Evolutionary conservation across 2,888 invertebrate genomes (phyloP).

Genomic region (Drosophila emarginata): DNA sequence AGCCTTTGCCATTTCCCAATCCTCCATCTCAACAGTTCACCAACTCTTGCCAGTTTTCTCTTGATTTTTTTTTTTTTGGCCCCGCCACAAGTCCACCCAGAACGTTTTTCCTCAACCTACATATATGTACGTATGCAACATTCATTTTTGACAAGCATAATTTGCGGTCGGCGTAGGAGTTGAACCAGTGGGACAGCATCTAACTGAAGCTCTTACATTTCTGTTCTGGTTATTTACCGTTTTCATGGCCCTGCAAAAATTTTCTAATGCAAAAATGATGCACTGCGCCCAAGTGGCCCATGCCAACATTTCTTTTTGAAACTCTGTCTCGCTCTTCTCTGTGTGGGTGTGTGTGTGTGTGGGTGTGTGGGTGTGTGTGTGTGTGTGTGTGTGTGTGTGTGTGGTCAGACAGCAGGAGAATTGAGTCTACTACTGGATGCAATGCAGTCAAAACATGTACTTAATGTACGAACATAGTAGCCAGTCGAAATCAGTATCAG

Average conservation of each 20-base stretch:
- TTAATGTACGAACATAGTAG: slow-evolving; percentile 45
- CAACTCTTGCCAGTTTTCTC: not conserved
- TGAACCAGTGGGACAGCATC: slow-evolving; percentile 48
- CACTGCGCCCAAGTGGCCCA: slow-evolving; percentile 60
- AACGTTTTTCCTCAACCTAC: slow-evolving; percentile 47
- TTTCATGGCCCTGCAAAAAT: slow-evolving; percentile 57
- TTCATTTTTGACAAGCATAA: slow-evolving; percentile 77
- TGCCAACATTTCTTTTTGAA: slow-evolving; percentile 9
- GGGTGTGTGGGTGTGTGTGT: slow-evolving; percentile 46
- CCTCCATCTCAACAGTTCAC: slow-evolving; percentile 17
- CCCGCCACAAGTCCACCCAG: not conserved
- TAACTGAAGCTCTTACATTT: slow-evolving; percentile 34
- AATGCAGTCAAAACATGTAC: slow-evolving; percentile 55
- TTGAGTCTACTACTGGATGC: slow-evolving; percentile 32
- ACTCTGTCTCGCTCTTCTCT: not conserved
- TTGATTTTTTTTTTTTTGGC: slow-evolving; percentile 16
- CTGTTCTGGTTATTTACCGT: slow-evolving; percentile 64
- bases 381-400: slow-evolving; percentile 34
- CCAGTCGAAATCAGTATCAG: slow-evolving; percentile 20
- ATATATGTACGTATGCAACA: slow-evolving; percentile 74
- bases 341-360: slow-evolving; percentile 6
- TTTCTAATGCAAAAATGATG: slow-evolving; percentile 76
- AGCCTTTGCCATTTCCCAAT: slow-evolving; percentile 24
- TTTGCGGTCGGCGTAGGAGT: slow-evolving; percentile 62
- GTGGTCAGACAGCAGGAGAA: slow-evolving; percentile 56